Percentiles rank a stretch among this genome's conserved stretches.
phyloP scores from a whole-genome alignment of 2,113 vertebrate species.

The Tragelaphus imberbis region DNA sequence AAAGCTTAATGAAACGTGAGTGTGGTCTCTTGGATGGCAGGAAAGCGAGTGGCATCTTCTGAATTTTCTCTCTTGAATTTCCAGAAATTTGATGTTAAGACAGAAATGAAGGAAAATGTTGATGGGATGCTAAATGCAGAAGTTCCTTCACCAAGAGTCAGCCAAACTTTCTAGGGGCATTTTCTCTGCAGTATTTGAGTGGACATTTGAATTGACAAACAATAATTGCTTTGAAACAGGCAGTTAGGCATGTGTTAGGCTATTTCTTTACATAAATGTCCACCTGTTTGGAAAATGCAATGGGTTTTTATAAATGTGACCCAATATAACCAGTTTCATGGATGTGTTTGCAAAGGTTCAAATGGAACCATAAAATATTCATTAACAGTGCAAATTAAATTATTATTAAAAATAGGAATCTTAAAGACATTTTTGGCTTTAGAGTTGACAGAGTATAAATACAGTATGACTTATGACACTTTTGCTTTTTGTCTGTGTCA shows the following conservation, averaged over 20 bases:
- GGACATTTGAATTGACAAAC: conserved; percentile 6
- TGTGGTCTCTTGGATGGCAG: neutral
- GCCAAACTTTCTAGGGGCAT: neutral
- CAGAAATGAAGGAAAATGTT: neutral
- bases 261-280: conserved; percentile 33
- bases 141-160: neutral
- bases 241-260: neutral
- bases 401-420: neutral
- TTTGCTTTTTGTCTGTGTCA: neutral
- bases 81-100: conserved; percentile 15
- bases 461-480: neutral
- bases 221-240: conserved; percentile 36
- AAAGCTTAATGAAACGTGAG: neutral
- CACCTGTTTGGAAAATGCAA: conserved; percentile 24
- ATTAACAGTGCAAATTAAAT: conserved; percentile 38
- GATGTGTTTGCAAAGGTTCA: conserved; percentile 9
- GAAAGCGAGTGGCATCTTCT: neutral
- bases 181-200: neutral
- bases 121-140: neutral
- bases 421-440: neutral
- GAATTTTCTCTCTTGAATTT: neutral
- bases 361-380: neutral
- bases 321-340: neutral
- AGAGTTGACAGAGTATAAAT: neutral
- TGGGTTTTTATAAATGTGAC: conserved; percentile 34